Evolutionary conservation across 2,113 vertebrate species (phyloP).

Genomic region (Dipodomys merriami): DNA sequence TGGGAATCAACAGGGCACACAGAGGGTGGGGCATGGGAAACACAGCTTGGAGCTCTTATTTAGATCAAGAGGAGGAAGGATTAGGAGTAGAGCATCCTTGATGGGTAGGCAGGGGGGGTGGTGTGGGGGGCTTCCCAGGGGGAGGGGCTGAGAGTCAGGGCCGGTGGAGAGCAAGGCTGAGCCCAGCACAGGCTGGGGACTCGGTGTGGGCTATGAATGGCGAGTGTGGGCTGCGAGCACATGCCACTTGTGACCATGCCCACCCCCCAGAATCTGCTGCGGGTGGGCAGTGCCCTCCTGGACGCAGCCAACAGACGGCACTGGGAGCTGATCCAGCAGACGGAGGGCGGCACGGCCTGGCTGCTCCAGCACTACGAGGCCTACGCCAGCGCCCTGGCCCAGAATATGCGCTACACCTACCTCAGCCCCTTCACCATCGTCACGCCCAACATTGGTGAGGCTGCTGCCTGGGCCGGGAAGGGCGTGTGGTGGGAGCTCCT

Average conservation of each 20-base stretch:
- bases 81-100: background rate
- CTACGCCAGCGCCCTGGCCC: conserved; percentile 93
- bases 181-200: background rate
- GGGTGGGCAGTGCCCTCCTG: conserved; percentile 94
- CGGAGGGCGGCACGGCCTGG: conserved; percentile 92
- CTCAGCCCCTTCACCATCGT: conserved; percentile 97
- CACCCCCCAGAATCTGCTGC: conserved; percentile 91
- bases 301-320: conserved; percentile 89
- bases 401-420: conserved; percentile 98
- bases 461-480: fast-evolving
- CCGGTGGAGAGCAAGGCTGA: background rate
- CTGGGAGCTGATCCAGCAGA: conserved; percentile 97
- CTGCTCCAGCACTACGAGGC: conserved; percentile 93
- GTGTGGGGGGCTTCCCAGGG: background rate
- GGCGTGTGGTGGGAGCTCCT: too few species aligned
- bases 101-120: too few species aligned
- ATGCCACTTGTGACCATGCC: background rate
- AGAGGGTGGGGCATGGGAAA: background rate
- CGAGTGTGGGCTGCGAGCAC: background rate
- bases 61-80: background rate
- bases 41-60: background rate
- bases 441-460: conserved; percentile 96
- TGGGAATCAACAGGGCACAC: background rate
- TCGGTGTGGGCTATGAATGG: background rate
- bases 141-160: background rate